Evolutionary conservation across 2,888 invertebrate species (phyloP).

Genomic region (Stenotaenia linearis): DNA sequence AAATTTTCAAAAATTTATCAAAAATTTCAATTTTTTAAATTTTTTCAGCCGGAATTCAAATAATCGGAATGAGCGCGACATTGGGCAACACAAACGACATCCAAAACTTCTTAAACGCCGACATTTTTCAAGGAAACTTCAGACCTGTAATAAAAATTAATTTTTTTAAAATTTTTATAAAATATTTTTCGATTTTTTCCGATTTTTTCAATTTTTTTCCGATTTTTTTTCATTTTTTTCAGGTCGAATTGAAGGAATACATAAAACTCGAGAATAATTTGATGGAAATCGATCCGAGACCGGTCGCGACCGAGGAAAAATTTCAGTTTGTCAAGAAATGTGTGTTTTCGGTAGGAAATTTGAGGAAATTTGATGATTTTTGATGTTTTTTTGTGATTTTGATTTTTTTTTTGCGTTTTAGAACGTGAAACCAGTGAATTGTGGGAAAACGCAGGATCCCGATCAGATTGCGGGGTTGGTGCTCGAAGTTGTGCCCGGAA

Average conservation of each 20-base stretch:
- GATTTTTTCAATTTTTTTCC: not conserved
- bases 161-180: not conserved
- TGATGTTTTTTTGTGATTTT: no score
- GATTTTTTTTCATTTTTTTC: constrained; percentile 29
- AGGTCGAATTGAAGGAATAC: constrained; percentile 65
- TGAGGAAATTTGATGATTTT: not conserved
- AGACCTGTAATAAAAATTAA: constrained; percentile 57
- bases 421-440: not conserved
- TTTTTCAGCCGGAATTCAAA: constrained; percentile 62
- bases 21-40: constrained; percentile 35
- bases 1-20: not conserved
- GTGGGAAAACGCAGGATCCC: constrained; percentile 58
- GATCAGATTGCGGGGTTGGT: constrained; percentile 74
- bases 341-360: constrained; percentile 27
- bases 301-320: constrained; percentile 41
- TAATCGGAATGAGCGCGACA: constrained; percentile 96
- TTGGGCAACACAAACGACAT: constrained; percentile 83
- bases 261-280: constrained; percentile 64
- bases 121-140: constrained; percentile 76
- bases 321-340: constrained; percentile 32
- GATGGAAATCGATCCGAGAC: constrained; percentile 53
- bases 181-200: not conserved
- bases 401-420: constrained; percentile 16
- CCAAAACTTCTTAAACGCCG: constrained; percentile 68
- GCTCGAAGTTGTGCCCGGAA: constrained; percentile 69